phyloP scores from a whole-genome alignment of 1,140 invertebrate species.

The Drosophila teissieri region DNA sequence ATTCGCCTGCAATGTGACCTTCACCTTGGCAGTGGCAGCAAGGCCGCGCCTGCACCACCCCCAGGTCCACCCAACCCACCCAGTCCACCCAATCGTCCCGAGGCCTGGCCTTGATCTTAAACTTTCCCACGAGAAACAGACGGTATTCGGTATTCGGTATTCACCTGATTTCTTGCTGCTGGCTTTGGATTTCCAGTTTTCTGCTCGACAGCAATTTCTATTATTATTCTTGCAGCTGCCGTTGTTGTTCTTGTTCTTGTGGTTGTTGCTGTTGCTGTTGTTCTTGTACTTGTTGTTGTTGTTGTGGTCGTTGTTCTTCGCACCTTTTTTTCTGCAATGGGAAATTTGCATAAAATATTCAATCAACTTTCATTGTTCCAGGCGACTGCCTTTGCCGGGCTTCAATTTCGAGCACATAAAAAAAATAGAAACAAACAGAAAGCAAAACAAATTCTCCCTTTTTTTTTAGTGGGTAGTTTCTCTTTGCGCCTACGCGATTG shows the following conservation, averaged over 20 bases:
- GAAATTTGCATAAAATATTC: slow-evolving; percentile 75
- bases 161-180: slow-evolving; percentile 47
- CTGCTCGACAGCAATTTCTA: slow-evolving; percentile 1
- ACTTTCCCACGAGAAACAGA: slow-evolving; percentile 36
- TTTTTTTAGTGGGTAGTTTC: slow-evolving; percentile 41
- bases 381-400: slow-evolving; percentile 54
- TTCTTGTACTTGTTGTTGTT: neutral
- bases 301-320: slow-evolving; percentile 1
- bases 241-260: neutral
- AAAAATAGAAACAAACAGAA: slow-evolving; percentile 50
- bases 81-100: neutral
- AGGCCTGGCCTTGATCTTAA: slow-evolving; percentile 70
- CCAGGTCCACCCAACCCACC: neutral
- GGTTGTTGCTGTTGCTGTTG: neutral
- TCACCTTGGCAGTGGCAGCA: slow-evolving; percentile 70
- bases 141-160: slow-evolving; percentile 8
- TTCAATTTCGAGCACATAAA: slow-evolving; percentile 61
- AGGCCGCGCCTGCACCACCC: slow-evolving; percentile 35
- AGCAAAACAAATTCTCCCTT: slow-evolving; percentile 38
- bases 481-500: slow-evolving; percentile 45
- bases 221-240: slow-evolving; percentile 11
- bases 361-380: slow-evolving; percentile 63
- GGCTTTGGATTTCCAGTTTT: slow-evolving; percentile 10
- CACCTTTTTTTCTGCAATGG: slow-evolving; percentile 23
- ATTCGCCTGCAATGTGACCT: slow-evolving; percentile 67